Percentiles rank a stretch among this genome's conserved stretches.
Conservation (phyloP, 2,888 invertebrate species). For the Drosophila emarginata region DNA sequence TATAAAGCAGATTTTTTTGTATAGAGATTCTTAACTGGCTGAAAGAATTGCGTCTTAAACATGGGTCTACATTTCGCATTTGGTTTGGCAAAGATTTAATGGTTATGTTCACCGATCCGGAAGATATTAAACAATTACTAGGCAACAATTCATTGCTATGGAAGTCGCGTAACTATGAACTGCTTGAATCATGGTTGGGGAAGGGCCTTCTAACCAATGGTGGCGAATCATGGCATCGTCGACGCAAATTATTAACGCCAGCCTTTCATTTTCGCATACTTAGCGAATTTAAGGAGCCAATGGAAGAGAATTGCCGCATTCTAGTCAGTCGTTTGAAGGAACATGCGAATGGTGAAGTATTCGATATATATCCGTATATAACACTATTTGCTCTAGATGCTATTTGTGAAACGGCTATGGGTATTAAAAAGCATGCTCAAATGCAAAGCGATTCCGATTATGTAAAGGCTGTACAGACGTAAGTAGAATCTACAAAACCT, state of each 20-base stretch:
- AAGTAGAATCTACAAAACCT: constrained; percentile 78
- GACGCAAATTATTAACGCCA: constrained; percentile 90
- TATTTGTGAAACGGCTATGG: constrained; percentile 90
- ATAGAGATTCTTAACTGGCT: constrained; percentile 78
- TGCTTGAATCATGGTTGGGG: constrained; percentile 79
- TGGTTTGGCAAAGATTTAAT: constrained; percentile 81
- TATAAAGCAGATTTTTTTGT: too few relatives aligned
- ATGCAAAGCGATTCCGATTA: constrained; percentile 87
- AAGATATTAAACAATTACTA: constrained; percentile 75
- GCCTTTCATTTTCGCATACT: constrained; percentile 92
- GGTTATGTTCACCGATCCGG: constrained; percentile 77
- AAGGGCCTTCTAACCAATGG: constrained; percentile 79
- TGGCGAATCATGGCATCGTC: constrained; percentile 85
- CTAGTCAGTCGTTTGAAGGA: constrained; percentile 83
- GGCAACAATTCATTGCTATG: constrained; percentile 71
- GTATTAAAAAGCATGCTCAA: constrained; percentile 89
- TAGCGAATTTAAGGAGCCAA: constrained; percentile 88
- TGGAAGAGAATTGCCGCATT: constrained; percentile 86
- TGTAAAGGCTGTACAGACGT: constrained; percentile 88
- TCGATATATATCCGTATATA: constrained; percentile 85
- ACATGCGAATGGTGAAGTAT: constrained; percentile 81
- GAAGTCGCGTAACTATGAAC: constrained; percentile 77
- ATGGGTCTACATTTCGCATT: constrained; percentile 79
- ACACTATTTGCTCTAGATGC: constrained; percentile 82
- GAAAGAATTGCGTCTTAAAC: constrained; percentile 62